Conservation (phyloP, 2,113 vertebrate species). For the Uropsilus gracilis region DNA sequence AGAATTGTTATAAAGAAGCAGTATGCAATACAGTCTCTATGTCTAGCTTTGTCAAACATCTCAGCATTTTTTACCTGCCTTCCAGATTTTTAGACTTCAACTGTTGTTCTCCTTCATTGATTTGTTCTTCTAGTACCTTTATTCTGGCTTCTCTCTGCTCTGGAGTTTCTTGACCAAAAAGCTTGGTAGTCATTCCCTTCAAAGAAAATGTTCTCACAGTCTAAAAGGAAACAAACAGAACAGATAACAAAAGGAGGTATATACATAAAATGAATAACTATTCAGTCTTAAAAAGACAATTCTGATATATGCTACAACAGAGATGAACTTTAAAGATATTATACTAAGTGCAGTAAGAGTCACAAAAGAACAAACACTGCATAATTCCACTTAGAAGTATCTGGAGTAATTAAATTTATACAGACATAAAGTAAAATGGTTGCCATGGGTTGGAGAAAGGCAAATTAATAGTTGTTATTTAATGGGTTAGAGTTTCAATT, state of each 20-base stretch:
- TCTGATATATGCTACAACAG: neutral
- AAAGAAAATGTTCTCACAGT: constrained; percentile 95
- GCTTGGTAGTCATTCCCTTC: constrained; percentile 97
- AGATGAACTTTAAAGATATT: neutral
- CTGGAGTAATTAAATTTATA: neutral
- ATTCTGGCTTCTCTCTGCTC: constrained; percentile 95
- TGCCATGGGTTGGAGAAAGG: neutral
- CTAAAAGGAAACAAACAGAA: constrained; percentile 81
- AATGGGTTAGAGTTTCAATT: neutral
- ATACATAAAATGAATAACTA: neutral
- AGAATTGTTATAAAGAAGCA: neutral
- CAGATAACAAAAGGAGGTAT: neutral
- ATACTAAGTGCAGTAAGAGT: neutral
- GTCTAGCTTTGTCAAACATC: neutral
- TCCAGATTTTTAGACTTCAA: constrained; percentile 93
- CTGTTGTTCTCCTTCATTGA: constrained; percentile 92
- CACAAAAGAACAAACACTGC: neutral
- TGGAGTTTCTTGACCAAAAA: constrained; percentile 96
- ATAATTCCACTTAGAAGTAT: neutral
- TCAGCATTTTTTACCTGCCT: constrained; percentile 89
- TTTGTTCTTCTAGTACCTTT: constrained; percentile 94
- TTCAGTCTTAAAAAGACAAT: neutral
- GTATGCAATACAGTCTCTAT: neutral
- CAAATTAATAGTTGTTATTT: neutral
- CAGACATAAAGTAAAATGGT: neutral